phyloP scores from a whole-genome alignment of 2,888 invertebrate genomes.

The Rotaria macrura region DNA sequence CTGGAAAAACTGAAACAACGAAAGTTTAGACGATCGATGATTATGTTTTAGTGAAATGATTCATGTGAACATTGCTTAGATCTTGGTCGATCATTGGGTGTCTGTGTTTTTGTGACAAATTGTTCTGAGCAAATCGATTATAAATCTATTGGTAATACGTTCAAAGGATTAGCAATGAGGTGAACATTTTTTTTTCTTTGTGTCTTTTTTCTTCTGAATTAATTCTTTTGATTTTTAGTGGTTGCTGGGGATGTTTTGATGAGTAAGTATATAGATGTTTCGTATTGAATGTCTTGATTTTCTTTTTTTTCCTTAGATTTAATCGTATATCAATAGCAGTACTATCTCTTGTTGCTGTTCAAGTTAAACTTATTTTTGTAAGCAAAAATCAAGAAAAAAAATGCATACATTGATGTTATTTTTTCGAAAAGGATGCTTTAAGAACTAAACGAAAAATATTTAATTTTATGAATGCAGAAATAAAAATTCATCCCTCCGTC shows the following conservation, averaged over 20 bases:
- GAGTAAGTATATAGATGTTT: slow-evolving; percentile 59
- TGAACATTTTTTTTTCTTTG: no score
- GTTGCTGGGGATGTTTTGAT: slow-evolving; percentile 78
- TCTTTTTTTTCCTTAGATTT: slow-evolving; percentile 44
- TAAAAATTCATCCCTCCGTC: slow-evolving; percentile 64
- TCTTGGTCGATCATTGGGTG: slow-evolving; percentile 71
- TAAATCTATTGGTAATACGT: slow-evolving; percentile 78
- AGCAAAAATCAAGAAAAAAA: no score
- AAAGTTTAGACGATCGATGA: slow-evolving; percentile 54
- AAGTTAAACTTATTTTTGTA: slow-evolving; percentile 65
- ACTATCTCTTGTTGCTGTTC: slow-evolving; percentile 78
- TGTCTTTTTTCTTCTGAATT: not conserved
- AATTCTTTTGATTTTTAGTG: not conserved
- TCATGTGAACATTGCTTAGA: no score
- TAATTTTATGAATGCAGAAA: slow-evolving; percentile 52
- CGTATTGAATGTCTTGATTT: not conserved
- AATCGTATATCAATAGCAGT: slow-evolving; percentile 77
- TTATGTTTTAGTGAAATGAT: no score
- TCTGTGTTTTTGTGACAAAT: slow-evolving; percentile 83
- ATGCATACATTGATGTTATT: no score
- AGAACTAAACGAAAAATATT: slow-evolving; percentile 53
- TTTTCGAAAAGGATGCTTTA: slow-evolving; percentile 58
- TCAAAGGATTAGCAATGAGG: slow-evolving; percentile 57
- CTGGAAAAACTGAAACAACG: slow-evolving; percentile 81
- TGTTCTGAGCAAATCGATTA: slow-evolving; percentile 82